Conservation (phyloP, 2,113 vertebrate species). For the Aegithalos caudatus region DNA sequence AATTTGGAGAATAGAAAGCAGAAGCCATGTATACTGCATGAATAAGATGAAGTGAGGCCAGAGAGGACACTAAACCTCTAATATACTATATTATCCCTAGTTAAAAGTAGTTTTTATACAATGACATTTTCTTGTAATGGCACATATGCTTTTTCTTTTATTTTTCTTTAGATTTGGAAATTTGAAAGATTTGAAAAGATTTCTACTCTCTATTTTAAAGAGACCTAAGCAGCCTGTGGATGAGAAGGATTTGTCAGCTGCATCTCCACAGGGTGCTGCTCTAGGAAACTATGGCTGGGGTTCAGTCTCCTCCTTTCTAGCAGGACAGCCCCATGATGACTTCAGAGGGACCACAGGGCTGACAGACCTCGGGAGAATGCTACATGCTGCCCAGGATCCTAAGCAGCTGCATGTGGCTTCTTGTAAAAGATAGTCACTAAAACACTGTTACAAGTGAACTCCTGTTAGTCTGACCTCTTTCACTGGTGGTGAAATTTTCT, state of each 20-base stretch:
- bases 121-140: not conserved
- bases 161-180: not conserved
- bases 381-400: not conserved
- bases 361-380: not conserved
- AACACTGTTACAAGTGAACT: not conserved
- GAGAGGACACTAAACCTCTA: not conserved
- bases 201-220: not conserved
- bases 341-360: not conserved
- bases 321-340: not conserved
- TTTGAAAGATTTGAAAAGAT: not conserved
- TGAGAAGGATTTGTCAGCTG: not conserved
- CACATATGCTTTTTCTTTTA: not conserved
- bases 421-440: not conserved
- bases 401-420: not conserved
- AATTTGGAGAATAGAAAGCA: not conserved
- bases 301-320: not conserved
- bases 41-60: not conserved
- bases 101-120: not conserved
- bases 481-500: not conserved
- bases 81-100: not conserved
- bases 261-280: not conserved
- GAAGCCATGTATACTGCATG: not conserved
- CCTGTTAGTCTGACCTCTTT: not conserved
- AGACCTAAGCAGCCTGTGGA: not conserved
- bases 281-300: rapidly evolving